These are phyloP conservation scores for Marmota monax DNA, from an alignment of 2,113 vertebrate species.

Conservation along the genomic window DNA sequence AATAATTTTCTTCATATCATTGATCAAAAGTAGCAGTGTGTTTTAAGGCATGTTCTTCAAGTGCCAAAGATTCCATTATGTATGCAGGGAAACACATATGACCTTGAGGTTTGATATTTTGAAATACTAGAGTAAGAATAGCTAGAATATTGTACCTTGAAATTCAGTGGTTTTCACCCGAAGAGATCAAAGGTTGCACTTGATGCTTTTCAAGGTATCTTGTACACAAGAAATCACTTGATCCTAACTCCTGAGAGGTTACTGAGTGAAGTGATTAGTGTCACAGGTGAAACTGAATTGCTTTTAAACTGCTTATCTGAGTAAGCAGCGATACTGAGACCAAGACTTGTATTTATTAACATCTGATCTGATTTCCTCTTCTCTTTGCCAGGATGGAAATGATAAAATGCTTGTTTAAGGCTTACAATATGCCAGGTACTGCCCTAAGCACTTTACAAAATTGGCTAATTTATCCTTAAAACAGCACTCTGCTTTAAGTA, in stretches of 20 bases:
- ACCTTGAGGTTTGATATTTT: neutral
- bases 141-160: neutral
- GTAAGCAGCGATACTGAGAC: neutral
- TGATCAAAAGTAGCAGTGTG: neutral
- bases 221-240: neutral
- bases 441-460: slow-evolving; percentile 21
- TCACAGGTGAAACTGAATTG: slow-evolving; percentile 40
- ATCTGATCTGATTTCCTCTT: neutral
- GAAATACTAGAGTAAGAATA: slow-evolving; percentile 42
- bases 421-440: neutral
- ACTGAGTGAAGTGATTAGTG: neutral
- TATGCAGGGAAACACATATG: neutral
- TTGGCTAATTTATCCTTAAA: slow-evolving; percentile 13
- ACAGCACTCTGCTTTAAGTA: neutral
- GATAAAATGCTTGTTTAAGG: slow-evolving; percentile 10
- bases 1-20: slow-evolving; percentile 37
- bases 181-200: neutral
- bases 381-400: neutral
- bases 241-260: neutral
- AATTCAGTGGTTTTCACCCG: neutral
- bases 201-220: slow-evolving; percentile 1
- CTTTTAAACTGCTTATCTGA: slow-evolving; percentile 35
- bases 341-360: neutral
- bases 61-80: neutral
- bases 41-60: slow-evolving; percentile 13